phyloP scores from a whole-genome alignment of 2,888 invertebrate genomes.

The Erebia epiphron region DNA sequence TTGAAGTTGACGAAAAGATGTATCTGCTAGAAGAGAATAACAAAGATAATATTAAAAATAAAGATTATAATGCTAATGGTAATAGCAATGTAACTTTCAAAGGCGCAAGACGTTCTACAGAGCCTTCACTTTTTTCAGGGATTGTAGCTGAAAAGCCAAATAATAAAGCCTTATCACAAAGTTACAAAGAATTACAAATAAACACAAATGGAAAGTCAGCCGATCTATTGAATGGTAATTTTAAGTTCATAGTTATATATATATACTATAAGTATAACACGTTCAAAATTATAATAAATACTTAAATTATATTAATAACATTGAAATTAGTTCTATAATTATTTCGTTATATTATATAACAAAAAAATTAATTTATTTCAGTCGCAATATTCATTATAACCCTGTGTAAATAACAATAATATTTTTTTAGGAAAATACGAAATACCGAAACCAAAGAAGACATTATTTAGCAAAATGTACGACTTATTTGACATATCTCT shows the following conservation, averaged over 20 bases:
- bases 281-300: too few species aligned
- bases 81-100: slow-evolving; percentile 42
- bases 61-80: slow-evolving; percentile 52
- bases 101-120: slow-evolving; percentile 43
- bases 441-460: slow-evolving; percentile 42
- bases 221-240: slow-evolving; percentile 54
- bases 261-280: slow-evolving; percentile 5
- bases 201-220: slow-evolving; percentile 46
- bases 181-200: slow-evolving; percentile 53
- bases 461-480: slow-evolving; percentile 58
- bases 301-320: too few species aligned
- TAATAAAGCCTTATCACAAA: slow-evolving; percentile 50
- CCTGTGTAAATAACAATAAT: background rate
- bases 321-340: too few species aligned
- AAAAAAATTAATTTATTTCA: background rate
- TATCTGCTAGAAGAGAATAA: slow-evolving; percentile 62
- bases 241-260: background rate
- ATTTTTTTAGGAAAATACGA: slow-evolving; percentile 50
- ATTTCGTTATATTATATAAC: too few species aligned
- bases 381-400: background rate
- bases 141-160: slow-evolving; percentile 45
- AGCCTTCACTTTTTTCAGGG: slow-evolving; percentile 42
- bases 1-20: slow-evolving; percentile 65
- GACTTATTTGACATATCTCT: slow-evolving; percentile 85
- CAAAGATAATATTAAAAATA: slow-evolving; percentile 56